Conservation (phyloP, 2,888 invertebrate species). For the Drosophila robusta region DNA sequence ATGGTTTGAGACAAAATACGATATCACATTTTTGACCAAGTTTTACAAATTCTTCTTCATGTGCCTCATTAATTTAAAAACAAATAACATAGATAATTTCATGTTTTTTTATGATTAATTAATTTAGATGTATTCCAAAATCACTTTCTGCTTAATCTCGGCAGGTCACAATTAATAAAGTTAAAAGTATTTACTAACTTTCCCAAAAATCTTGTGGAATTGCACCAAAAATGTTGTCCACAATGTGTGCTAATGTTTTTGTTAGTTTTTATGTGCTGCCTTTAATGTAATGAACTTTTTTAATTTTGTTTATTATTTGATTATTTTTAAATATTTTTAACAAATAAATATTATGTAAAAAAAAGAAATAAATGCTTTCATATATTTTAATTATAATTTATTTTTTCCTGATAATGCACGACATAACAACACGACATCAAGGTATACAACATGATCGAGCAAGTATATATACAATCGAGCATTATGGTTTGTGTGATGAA, state of each 20-base stretch:
- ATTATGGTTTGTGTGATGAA: constrained; percentile 85
- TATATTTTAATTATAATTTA: constrained; percentile 4
- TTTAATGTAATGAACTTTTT: constrained; percentile 43
- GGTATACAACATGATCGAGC: constrained; percentile 57
- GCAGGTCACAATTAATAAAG: constrained; percentile 16
- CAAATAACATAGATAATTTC: constrained; percentile 8
- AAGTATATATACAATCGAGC: constrained; percentile 33
- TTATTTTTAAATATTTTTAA: constrained; percentile 66
- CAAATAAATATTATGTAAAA: constrained; percentile 55
- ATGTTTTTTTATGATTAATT: constrained; percentile 9
- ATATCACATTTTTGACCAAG: constrained; percentile 31
- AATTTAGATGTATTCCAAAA: constrained; percentile 24
- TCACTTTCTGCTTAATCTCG: constrained; percentile 11
- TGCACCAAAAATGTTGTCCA: constrained; percentile 29
- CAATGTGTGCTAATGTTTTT: constrained; percentile 40
- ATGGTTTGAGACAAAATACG: constrained; percentile 15
- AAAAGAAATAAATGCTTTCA: constrained; percentile 1
- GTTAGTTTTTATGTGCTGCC: constrained; percentile 36
- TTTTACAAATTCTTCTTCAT: constrained; percentile 75
- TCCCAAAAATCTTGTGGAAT: constrained; percentile 21
- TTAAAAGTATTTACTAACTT: constrained; percentile 21
- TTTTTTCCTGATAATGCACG: constrained; percentile 17
- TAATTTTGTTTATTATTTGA: constrained; percentile 52
- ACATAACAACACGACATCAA: constrained; percentile 48
- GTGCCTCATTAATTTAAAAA: constrained; percentile 73